These are phyloP conservation scores for Apotomis betuletana DNA, from an alignment of 2,888 invertebrate species.

Conservation along the genomic window DNA sequence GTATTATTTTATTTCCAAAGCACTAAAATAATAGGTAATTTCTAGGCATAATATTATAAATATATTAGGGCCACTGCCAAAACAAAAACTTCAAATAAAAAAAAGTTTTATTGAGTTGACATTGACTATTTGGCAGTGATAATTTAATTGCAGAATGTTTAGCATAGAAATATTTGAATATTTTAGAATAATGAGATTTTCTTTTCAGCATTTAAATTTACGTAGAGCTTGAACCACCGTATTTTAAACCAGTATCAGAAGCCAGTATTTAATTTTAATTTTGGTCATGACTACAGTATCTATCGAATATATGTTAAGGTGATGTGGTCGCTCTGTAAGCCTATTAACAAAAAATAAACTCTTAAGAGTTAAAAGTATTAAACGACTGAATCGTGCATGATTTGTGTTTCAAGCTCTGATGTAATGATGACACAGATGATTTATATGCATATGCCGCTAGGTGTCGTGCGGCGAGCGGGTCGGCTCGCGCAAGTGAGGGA, in stretches of 20 bases:
- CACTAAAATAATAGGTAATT: conserved; percentile 72
- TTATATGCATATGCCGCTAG: conserved; percentile 84
- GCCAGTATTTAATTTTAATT: conserved; percentile 37
- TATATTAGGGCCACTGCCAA: conserved; percentile 71
- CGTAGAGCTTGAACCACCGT: conserved; percentile 53
- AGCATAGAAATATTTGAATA: conserved; percentile 52
- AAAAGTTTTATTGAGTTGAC: conserved; percentile 59
- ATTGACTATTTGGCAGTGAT: conserved; percentile 69
- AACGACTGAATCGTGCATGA: not conserved
- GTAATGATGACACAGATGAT: conserved; percentile 64
- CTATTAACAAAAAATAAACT: not conserved
- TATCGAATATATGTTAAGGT: too few relatives aligned
- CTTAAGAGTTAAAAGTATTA: not conserved
- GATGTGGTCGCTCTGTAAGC: too few relatives aligned
- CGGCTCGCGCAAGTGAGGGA: conserved; percentile 95
- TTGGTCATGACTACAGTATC: not conserved
- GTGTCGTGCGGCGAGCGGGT: conserved; percentile 94
- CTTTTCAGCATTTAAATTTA: conserved; percentile 72
- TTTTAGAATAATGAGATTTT: conserved; percentile 66
- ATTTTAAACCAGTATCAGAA: conserved; percentile 43
- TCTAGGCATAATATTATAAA: conserved; percentile 73
- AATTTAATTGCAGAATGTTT: conserved; percentile 57
- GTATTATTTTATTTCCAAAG: conserved; percentile 78
- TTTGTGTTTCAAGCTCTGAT: conserved; percentile 34
- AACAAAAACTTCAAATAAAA: conserved; percentile 56